Percentiles rank a stretch among this genome's conserved stretches.
Conservation (phyloP, 2,113 vertebrate genomes). For the Macrotis lagotis region DNA sequence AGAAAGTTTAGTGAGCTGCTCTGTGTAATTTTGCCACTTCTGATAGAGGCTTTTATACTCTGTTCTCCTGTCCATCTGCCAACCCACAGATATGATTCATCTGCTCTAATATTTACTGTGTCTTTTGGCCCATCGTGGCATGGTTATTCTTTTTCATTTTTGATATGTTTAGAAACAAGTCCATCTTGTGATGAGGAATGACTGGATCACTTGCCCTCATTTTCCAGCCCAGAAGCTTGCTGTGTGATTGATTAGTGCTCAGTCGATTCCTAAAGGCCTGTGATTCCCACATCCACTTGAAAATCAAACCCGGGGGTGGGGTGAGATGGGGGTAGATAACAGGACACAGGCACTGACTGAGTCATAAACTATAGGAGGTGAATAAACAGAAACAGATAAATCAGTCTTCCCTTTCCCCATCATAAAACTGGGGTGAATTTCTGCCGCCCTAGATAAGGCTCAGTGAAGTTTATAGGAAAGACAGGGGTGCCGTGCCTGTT, state of each 20-base stretch:
- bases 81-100: background rate
- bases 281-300: background rate
- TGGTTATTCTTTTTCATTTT: background rate
- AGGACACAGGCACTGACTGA: background rate
- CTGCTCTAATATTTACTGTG: background rate
- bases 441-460: background rate
- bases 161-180: background rate
- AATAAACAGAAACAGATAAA: background rate
- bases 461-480: background rate
- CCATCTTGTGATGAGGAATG: background rate
- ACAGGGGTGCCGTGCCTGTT: no score
- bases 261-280: background rate
- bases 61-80: background rate
- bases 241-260: background rate
- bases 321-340: background rate
- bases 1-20: background rate
- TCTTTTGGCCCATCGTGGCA: background rate
- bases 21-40: rapidly evolving
- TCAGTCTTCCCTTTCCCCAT: background rate
- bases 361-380: background rate
- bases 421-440: background rate
- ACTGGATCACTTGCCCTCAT: no score
- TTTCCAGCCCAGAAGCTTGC: background rate
- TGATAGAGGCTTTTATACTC: background rate
- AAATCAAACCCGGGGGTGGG: background rate